Base-by-base conservation (phyloP, 2,113 vertebrate species). In the Myotis brandtii region DNA sequence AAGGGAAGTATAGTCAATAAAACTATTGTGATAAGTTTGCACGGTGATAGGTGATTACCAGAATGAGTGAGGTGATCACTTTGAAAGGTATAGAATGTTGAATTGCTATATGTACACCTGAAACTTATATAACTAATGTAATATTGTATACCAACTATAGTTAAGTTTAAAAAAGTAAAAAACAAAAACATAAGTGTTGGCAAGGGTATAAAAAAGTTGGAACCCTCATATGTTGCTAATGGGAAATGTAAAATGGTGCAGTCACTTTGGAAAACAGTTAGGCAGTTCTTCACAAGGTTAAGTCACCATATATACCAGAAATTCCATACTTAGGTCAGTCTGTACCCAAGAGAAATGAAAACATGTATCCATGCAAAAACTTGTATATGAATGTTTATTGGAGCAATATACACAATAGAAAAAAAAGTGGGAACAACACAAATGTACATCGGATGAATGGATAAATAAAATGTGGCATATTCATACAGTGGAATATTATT, bases 321-420 rank as follows among this genome's bases (percentile, higher is more conserved):
- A 79, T 72, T 76, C n/a, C 48, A 40, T 73, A 66, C 46, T 48
- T 86, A 75, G 69, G 25, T 84, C 30, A 48, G 48, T 89, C 37
- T 77, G 76, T 94, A 46, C 8, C 25, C 62, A 59, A 69, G 56
- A 86, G 34, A 91, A 81, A 81, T 87, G 37, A 82, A 86, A 87
- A 52, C 37, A 64, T 66, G 18, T 21, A 25, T 70, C 30, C 30
- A 73, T 50, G 32, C 30, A 67, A 67, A 94, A 91, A 80, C 64
- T 80, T 81, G 16, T 54, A 54, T 32, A 25, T 20, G 16, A 56
- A 34, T 91, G 32, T 87, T 84, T 16, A 66, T 56, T 50, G 76
- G 37, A 91, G 11, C 37, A 52, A 2, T 81, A 73, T 89, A 81
- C 7, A 46, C 43, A 77, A 46, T 76, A 46, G 9, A n/a, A 40